Conservation (phyloP, 2,888 invertebrate genomes). For the Erebia ligea region DNA sequence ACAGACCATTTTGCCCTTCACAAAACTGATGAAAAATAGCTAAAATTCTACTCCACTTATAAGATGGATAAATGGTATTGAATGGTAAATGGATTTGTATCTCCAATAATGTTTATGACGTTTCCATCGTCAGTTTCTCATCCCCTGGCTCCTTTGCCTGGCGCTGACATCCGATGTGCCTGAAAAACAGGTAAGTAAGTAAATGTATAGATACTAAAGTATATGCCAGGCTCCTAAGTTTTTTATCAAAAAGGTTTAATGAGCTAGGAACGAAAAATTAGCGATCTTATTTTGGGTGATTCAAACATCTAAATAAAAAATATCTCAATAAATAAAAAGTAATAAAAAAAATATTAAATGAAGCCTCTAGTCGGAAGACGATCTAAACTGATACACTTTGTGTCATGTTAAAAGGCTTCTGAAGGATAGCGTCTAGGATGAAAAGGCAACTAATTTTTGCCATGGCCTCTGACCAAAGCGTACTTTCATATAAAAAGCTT, state of each 20-base stretch:
- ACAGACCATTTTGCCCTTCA: not conserved
- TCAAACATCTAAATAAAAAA: too few species aligned
- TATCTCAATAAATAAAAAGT: too few species aligned
- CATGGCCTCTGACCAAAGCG: too few species aligned
- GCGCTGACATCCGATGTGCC: slow-evolving; percentile 20
- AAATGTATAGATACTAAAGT: not conserved
- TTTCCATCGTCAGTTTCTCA: slow-evolving; percentile 35
- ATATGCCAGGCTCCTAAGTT: not conserved
- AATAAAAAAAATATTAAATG: too few species aligned
- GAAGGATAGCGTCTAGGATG: too few species aligned
- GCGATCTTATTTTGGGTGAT: not conserved
- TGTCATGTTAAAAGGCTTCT: too few species aligned
- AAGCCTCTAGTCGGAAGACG: too few species aligned
- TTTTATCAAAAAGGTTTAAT: not conserved
- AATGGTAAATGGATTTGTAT: slow-evolving; percentile 21
- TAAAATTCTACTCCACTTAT: too few species aligned
- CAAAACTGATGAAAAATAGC: not conserved
- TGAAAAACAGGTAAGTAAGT: not conserved
- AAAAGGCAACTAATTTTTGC: too few species aligned
- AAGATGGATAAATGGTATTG: too few species aligned
- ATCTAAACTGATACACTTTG: too few species aligned
- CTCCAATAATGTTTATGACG: slow-evolving; percentile 31
- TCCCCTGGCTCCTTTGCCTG: slow-evolving; percentile 15
- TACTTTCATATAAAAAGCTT: too few species aligned
- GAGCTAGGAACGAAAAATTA: not conserved